Conservation (phyloP, 2,113 vertebrate species). For the Naja naja region DNA sequence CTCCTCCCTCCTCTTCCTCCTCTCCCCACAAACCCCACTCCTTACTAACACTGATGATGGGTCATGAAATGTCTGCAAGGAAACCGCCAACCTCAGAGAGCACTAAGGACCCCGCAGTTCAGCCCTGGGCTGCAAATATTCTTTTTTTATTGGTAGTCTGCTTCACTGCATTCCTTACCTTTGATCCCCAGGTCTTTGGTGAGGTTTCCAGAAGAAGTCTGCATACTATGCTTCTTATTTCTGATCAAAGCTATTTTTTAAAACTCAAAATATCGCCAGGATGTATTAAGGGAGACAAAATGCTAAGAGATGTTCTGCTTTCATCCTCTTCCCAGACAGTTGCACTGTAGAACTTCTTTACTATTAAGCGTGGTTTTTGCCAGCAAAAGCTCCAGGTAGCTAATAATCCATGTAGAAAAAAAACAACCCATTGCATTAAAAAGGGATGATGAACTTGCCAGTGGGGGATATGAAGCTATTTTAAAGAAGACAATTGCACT, state of each 20-base stretch:
- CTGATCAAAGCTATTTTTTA: not conserved
- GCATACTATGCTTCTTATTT: not conserved
- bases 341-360: not conserved
- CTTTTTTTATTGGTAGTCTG: not conserved
- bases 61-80: not conserved
- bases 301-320: too few relatives aligned
- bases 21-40: too few relatives aligned
- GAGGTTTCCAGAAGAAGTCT: not conserved
- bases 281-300: not conserved
- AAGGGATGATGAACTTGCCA: rapidly evolving
- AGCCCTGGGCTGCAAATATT: not conserved
- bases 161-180: not conserved
- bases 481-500: not conserved
- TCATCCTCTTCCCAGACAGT: too few relatives aligned
- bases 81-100: not conserved
- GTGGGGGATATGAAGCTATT: not conserved
- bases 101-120: not conserved
- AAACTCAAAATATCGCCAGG: not conserved
- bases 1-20: too few relatives aligned
- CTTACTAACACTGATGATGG: not conserved
- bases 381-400: not conserved
- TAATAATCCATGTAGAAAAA: not conserved
- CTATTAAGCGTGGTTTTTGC: not conserved
- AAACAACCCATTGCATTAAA: not conserved
- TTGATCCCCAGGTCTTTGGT: not conserved